A percentile compares a stretch with the other conserved stretches of the same genome.
phyloP scores from a whole-genome alignment of 2,797 vertebrate genomes.

The Falco concolor region DNA sequence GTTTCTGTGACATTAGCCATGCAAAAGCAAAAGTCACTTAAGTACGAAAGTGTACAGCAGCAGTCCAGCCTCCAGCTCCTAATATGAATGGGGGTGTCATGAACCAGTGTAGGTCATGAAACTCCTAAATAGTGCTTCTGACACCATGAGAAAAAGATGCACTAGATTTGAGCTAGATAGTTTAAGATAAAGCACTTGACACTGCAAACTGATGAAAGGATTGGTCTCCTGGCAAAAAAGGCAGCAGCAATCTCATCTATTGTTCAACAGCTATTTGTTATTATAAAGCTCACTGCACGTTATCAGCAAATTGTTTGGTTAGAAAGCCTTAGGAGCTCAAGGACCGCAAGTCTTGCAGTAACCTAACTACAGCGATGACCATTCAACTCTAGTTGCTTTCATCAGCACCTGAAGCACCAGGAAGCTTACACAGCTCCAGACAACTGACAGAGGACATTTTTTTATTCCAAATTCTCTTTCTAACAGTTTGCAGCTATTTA shows the following conservation, averaged over 20 bases:
- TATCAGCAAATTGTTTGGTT: background rate
- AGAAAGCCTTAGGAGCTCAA: background rate
- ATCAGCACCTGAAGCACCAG: background rate
- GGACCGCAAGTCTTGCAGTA: background rate
- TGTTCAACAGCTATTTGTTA: background rate
- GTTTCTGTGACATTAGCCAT: background rate
- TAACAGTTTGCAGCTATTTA: background rate
- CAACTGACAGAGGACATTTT: background rate
- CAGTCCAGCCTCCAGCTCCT: background rate
- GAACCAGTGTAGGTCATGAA: background rate
- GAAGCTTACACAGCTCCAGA: background rate
- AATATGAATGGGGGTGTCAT: background rate
- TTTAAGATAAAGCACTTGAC: background rate
- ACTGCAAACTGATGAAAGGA: background rate
- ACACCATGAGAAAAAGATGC: background rate
- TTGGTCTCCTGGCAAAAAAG: background rate
- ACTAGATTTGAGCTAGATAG: background rate
- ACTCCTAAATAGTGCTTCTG: background rate
- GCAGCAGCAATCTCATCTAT: background rate
- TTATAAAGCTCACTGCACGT: background rate
- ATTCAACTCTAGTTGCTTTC: background rate
- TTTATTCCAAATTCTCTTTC: background rate
- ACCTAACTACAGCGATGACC: background rate
- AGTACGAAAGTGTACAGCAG: background rate
- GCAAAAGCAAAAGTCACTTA: background rate